These are phyloP conservation scores for Phenganax marumi DNA, from an alignment of 92 coral and sea anemone species.

Conservation along the genomic window DNA sequence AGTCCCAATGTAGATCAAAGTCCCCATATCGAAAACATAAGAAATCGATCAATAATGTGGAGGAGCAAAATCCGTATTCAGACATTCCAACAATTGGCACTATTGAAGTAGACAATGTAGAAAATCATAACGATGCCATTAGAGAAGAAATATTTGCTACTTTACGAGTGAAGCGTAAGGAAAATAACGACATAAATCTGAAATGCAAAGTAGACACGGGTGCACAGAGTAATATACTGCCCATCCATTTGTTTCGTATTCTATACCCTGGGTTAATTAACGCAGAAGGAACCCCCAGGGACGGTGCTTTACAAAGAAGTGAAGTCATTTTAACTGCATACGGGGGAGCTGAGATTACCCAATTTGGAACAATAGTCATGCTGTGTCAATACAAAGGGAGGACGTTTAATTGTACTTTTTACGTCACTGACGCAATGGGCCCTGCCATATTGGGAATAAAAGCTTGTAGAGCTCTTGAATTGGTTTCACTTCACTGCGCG, in stretches of 20 bases:
- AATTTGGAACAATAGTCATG: slow-evolving; percentile 6
- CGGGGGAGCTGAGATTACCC: slow-evolving; percentile 38
- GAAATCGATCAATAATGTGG: neutral
- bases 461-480: slow-evolving; percentile 44
- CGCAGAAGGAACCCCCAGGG: slow-evolving; percentile 38
- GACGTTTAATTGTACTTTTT: slow-evolving; percentile 16
- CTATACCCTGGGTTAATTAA: slow-evolving; percentile 35
- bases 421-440: slow-evolving; percentile 39
- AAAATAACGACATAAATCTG: slow-evolving; percentile 22
- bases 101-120: slow-evolving; percentile 6
- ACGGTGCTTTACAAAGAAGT: slow-evolving; percentile 44
- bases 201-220: slow-evolving; percentile 47
- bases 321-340: slow-evolving; percentile 46
- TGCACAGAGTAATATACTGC: slow-evolving; percentile 55
- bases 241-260: slow-evolving; percentile 44
- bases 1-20: neutral
- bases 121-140: neutral
- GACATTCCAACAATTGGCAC: slow-evolving; percentile 23
- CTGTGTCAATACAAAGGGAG: slow-evolving; percentile 30
- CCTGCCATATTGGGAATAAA: slow-evolving; percentile 51
- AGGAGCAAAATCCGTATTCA: neutral
- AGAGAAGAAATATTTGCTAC: slow-evolving; percentile 30
- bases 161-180: neutral
- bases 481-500: slow-evolving; percentile 53
- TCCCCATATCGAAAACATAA: neutral